These are phyloP conservation scores for Pterophyllum scalare DNA, from an alignment of 2,113 vertebrate species.

Conservation along the genomic window DNA sequence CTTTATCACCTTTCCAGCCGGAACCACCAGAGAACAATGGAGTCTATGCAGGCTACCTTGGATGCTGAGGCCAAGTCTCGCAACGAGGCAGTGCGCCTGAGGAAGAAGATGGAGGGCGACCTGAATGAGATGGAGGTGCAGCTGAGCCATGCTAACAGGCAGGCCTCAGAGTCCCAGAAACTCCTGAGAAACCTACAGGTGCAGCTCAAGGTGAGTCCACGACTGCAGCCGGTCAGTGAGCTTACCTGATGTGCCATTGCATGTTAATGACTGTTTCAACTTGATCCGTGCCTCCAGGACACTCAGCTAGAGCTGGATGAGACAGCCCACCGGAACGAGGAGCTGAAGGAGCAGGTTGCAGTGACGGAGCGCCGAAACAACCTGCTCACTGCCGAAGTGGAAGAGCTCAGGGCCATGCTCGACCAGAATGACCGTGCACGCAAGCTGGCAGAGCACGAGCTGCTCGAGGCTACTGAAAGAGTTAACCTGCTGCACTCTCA, in stretches of 20 bases:
- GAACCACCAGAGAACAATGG: conserved; percentile 90
- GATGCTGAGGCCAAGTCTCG: conserved; percentile 90
- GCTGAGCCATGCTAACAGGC: conserved; percentile 89
- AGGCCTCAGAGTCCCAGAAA: conserved; percentile 88
- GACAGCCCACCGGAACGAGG: conserved; percentile 83
- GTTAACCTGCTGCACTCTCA: conserved; percentile 92
- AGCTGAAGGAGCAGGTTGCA: conserved; percentile 89
- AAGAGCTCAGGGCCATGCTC: conserved; percentile 86
- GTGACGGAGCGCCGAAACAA: conserved; percentile 88
- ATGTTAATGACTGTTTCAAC: too few species aligned
- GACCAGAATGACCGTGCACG: conserved; percentile 89
- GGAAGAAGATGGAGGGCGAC: conserved; percentile 96
- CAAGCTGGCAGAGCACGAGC: conserved; percentile 91
- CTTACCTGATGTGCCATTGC: background rate
- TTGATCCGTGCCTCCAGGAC: conserved; percentile 76
- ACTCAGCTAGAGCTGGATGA: conserved; percentile 91
- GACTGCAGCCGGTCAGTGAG: background rate
- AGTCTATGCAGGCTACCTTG: conserved; percentile 90
- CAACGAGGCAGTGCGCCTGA: conserved; percentile 89
- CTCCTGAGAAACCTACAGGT: conserved; percentile 86
- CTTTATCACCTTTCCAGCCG: conserved; percentile 71
- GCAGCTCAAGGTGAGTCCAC: conserved; percentile 88
- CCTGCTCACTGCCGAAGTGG: conserved; percentile 86
- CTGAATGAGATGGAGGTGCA: conserved; percentile 75
- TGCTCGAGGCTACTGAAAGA: conserved; percentile 88